Conservation (phyloP, 2,888 invertebrate genomes). For the Hofmannophila pseudospretella region DNA sequence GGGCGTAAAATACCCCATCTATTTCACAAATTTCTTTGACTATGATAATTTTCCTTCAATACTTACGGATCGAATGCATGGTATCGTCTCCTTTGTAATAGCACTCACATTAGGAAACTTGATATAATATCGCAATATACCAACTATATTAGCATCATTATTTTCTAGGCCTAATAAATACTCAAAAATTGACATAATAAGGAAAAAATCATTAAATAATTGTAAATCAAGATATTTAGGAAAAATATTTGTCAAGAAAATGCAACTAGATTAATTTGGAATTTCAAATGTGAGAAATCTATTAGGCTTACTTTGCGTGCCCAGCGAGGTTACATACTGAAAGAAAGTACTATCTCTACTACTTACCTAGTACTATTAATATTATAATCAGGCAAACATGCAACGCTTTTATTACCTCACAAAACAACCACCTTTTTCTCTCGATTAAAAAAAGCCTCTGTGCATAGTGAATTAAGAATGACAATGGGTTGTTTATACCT, state of each 20-base stretch:
- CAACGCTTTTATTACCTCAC: no score
- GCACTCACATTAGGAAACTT: conserved; percentile 44
- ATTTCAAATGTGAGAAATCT: conserved; percentile 48
- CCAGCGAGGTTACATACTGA: no score
- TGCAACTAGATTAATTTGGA: conserved; percentile 47
- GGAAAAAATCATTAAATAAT: conserved; percentile 49
- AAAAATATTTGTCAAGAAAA: conserved; percentile 35
- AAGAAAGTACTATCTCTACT: no score
- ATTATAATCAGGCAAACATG: no score
- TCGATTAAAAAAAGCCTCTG: no score
- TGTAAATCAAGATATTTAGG: conserved; percentile 22
- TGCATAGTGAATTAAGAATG: no score
- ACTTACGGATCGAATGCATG: conserved; percentile 52
- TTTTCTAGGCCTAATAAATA: conserved; percentile 40
- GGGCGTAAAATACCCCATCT: no score
- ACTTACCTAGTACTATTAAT: no score
- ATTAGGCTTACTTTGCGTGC: conserved; percentile 34
- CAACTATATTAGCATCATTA: conserved; percentile 21
- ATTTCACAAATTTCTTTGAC: no score
- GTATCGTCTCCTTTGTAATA: conserved; percentile 39
- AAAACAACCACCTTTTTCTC: no score
- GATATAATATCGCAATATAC: conserved; percentile 22
- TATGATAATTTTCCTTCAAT: no score
- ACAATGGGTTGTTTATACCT: no score
- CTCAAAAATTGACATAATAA: conserved; percentile 63